phyloP scores from a whole-genome alignment of 2,888 invertebrate genomes.

The Noctua janthe region DNA sequence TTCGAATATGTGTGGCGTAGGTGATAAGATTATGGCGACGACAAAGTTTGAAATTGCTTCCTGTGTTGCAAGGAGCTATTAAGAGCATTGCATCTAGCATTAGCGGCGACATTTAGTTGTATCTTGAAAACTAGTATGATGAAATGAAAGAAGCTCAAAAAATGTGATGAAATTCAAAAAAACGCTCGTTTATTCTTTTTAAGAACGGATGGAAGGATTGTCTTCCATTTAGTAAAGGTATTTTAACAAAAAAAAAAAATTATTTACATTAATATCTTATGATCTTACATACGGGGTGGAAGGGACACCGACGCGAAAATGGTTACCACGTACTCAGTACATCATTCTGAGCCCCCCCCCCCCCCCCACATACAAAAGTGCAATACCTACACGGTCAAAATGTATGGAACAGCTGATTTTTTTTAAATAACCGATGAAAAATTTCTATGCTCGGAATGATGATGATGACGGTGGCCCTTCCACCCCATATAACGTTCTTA shows the following conservation, averaged over 20 bases:
- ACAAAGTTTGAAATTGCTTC: slow-evolving; percentile 23
- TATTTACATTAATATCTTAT: neutral
- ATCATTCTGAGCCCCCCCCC: too few species aligned
- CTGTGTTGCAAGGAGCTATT: slow-evolving; percentile 15
- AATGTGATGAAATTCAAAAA: neutral
- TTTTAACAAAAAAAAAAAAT: too few species aligned
- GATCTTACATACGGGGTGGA: too few species aligned
- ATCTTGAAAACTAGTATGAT: neutral
- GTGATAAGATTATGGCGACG: slow-evolving; percentile 46
- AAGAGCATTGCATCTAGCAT: slow-evolving; percentile 2
- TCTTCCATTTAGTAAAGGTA: too few species aligned
- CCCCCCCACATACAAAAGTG: too few species aligned
- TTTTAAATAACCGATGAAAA: too few species aligned
- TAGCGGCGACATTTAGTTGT: neutral
- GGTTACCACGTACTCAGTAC: too few species aligned
- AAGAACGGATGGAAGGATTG: neutral
- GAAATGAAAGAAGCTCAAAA: neutral
- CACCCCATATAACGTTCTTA: neutral
- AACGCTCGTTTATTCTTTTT: neutral
- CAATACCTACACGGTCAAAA: too few species aligned
- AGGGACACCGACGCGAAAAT: too few species aligned
- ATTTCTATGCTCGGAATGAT: too few species aligned
- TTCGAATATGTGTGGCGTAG: slow-evolving; percentile 63
- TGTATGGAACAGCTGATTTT: too few species aligned
- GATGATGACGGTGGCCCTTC: too few species aligned